Conservation (phyloP, 2,113 vertebrate genomes). For the Atrichornis clamosus region DNA sequence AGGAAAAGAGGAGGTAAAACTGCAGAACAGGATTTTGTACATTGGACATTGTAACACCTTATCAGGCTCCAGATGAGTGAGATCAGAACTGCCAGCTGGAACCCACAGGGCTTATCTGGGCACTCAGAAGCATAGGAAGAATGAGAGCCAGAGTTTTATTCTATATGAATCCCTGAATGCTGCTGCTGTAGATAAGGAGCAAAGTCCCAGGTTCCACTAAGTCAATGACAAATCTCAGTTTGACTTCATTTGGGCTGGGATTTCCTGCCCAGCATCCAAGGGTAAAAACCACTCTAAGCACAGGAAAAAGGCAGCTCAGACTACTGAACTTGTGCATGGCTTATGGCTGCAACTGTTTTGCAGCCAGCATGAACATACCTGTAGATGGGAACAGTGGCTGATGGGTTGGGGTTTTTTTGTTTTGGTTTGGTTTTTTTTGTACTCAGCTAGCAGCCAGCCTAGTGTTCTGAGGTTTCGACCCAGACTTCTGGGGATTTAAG, state of each 20-base stretch:
- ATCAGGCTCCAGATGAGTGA: conserved; percentile 38
- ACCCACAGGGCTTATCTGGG: conserved; percentile 45
- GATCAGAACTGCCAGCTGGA: conserved; percentile 58
- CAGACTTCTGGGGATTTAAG: neutral
- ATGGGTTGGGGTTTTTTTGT: neutral
- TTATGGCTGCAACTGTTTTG: neutral
- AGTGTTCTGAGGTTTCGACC: neutral
- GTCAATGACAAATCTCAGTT: conserved; percentile 43
- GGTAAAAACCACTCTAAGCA: neutral
- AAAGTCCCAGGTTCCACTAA: conserved; percentile 20
- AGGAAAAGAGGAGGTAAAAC: conserved; percentile 32
- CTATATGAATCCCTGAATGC: conserved; percentile 47
- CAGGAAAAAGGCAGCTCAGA: conserved; percentile 35
- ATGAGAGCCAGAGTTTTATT: conserved; percentile 44
- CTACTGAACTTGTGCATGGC: neutral
- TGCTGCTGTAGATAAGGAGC: conserved; percentile 31
- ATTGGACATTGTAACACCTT: conserved; percentile 33
- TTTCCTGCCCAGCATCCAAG: conserved; percentile 45
- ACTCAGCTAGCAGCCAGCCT: neutral
- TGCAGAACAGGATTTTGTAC: neutral
- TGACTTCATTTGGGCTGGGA: conserved; percentile 62
- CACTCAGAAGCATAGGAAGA: conserved; percentile 21
- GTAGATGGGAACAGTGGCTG: neutral
- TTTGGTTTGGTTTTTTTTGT: too few relatives aligned
- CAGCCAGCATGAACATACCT: neutral